These are phyloP conservation scores for Melanophora roralis DNA, from an alignment of 2,888 invertebrate genomes.

Conservation along the genomic window DNA sequence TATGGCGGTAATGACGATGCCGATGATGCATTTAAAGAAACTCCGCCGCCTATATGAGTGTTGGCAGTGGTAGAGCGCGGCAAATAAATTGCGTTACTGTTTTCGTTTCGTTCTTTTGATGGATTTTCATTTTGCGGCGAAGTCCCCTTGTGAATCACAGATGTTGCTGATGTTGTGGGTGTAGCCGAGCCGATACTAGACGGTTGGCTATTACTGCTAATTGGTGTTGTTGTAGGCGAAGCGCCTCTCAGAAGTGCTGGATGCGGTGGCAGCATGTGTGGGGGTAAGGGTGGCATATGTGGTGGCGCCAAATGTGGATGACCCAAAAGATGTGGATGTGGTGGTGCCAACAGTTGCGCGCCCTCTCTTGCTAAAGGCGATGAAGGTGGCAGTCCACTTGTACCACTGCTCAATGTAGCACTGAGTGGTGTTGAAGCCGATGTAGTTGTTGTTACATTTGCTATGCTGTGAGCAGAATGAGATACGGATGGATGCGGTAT, in stretches of 20 bases:
- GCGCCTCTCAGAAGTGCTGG: conserved; percentile 74
- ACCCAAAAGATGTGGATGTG: conserved; percentile 66
- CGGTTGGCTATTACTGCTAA: conserved; percentile 48
- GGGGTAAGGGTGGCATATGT: conserved; percentile 61
- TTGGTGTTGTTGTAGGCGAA: conserved; percentile 70
- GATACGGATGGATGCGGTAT: conserved; percentile 46
- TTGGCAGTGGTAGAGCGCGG: conserved; percentile 67
- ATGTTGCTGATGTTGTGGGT: conserved; percentile 72
- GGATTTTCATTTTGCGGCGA: conserved; percentile 89
- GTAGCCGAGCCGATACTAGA: conserved; percentile 45
- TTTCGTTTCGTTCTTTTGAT: conserved; percentile 88
- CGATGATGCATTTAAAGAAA: conserved; percentile 66
- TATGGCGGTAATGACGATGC: conserved; percentile 41
- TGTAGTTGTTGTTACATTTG: conserved; percentile 55
- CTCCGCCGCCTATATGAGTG: conserved; percentile 43
- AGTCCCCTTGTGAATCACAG: conserved; percentile 80
- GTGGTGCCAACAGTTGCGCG: conserved; percentile 68
- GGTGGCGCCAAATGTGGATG: conserved; percentile 65
- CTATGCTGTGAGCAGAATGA: conserved; percentile 57
- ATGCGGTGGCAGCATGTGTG: conserved; percentile 63
- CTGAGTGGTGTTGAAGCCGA: conserved; percentile 42
- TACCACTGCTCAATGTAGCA: conserved; percentile 50
- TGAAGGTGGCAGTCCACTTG: conserved; percentile 60
- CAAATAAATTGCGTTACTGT: conserved; percentile 78
- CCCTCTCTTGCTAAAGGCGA: conserved; percentile 61